Evolutionary conservation across 2,113 vertebrate genomes (phyloP).

Genomic region (Hymenochirus boettgeri): DNA sequence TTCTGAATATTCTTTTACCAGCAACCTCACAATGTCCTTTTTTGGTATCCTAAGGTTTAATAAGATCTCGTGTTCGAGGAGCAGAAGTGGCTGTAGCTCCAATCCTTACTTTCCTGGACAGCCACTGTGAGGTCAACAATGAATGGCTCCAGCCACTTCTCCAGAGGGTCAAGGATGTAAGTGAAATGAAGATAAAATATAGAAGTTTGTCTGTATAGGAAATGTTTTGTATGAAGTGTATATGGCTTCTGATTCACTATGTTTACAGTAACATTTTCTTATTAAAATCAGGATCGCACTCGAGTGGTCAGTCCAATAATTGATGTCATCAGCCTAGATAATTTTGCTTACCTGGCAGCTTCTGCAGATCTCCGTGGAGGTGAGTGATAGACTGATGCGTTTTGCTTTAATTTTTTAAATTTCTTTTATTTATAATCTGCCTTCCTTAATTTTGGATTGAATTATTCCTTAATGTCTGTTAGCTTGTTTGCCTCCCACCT

Average conservation of each 20-base stretch:
- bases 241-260: background rate
- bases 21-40: background rate
- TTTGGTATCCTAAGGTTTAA: conserved; percentile 69
- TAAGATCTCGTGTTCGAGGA: conserved; percentile 90
- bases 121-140: conserved; percentile 92
- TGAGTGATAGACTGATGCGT: conserved; percentile 65
- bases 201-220: background rate
- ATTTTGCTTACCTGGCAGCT: conserved; percentile 95
- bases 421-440: too few relatives aligned
- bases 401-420: too few relatives aligned
- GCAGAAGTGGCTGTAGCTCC: conserved; percentile 78
- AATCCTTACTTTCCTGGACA: conserved; percentile 92
- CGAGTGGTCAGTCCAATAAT: conserved; percentile 97
- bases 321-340: conserved; percentile 98
- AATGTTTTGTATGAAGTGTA: background rate
- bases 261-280: background rate
- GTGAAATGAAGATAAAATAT: conserved; percentile 13
- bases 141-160: conserved; percentile 97
- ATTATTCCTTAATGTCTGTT: too few relatives aligned
- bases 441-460: too few relatives aligned
- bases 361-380: conserved; percentile 96
- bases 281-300: conserved; percentile 78
- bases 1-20: too few relatives aligned
- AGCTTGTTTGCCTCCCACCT: too few relatives aligned
- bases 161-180: conserved; percentile 92